Base-by-base conservation (phyloP, 37 sponge, comb jelly and placozoan genomes). In the Oopsacas minuta region DNA sequence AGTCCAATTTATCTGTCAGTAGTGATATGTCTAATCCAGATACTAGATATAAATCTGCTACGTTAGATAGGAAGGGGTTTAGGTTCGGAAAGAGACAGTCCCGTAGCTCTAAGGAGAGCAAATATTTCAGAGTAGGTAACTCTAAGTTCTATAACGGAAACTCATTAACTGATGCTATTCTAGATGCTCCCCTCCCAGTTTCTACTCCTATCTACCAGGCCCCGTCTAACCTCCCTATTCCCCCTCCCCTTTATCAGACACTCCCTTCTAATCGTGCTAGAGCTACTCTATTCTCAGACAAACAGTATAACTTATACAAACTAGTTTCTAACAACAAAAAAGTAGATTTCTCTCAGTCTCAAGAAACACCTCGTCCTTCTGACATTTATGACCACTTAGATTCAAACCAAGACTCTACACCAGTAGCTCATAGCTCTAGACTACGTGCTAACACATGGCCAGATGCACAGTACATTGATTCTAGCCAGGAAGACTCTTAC, bases 41-140 rank as follows among this genome's bases (percentile, higher is more conserved):
- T 34, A 17, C 12, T 12, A 17, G 51, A 17, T 42, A 42, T 42
- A 42, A 42, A 15, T 25, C 75, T 61, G 75, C 75, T 34, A 61
- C 75, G 5, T 34, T 61, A 34, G 75, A 61, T n/a, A 61, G 75
- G 75, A 61, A 61, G 75, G 28, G 30, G 75, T 61, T 61, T n/a
- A 25, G 75, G 22, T 61, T 61, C 75, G 28, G 75, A 25, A 61
- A n/a, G 75, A 61, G 30, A n/a, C 22, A 61, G 75, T 61, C 75
- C 28, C 3, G 75, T 25, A 7, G 28, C 28, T 61, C 75, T 61
- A 61, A 61, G 5, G 28, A 25, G 32, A 61, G 30, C 28, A 25
- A 10, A 5, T 61, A 61, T n/a, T 61, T 61, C 75, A 61, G 30
- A n/a, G 75, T 61, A 34, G 75, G 75, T 10, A 61, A 61, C 30